Evolutionary conservation across 2,113 vertebrate species (phyloP).

Genomic region (Mesembrinibis cayennensis): DNA sequence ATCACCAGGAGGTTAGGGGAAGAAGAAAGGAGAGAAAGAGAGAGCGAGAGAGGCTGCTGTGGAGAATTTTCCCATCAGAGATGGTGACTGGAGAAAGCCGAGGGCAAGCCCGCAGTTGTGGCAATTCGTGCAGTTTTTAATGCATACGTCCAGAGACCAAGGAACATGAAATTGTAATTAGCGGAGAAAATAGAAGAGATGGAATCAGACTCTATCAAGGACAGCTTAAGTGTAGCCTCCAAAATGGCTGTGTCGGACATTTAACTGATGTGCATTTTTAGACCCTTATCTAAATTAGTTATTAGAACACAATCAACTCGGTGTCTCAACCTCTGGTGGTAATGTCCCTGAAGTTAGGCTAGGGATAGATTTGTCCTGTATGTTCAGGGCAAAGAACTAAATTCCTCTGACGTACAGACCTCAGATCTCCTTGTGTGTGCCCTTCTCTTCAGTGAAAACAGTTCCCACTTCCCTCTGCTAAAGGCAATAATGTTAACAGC

Average conservation of each 20-base stretch:
- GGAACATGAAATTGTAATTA: slow-evolving; percentile 50
- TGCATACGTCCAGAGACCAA: background rate
- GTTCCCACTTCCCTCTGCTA: background rate
- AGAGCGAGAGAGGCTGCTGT: background rate
- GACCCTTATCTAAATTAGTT: slow-evolving; percentile 64
- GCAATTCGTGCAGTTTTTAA: background rate
- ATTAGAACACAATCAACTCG: slow-evolving; percentile 29
- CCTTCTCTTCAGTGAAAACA: background rate
- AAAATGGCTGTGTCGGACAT: slow-evolving; percentile 35
- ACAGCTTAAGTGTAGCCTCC: background rate
- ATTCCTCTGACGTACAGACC: slow-evolving; percentile 1
- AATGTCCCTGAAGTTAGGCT: background rate
- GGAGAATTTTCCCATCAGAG: background rate
- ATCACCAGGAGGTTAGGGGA: background rate
- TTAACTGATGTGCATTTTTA: slow-evolving; percentile 37
- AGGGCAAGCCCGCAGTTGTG: background rate
- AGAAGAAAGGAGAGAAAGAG: background rate
- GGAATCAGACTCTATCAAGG: slow-evolving; percentile 26
- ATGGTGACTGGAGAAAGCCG: background rate
- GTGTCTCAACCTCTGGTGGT: background rate
- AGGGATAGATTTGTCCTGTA: slow-evolving; percentile 17
- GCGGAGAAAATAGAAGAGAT: slow-evolving; percentile 58
- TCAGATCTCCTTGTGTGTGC: background rate
- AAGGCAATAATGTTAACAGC: background rate
- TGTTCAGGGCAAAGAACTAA: background rate